These are phyloP conservation scores for Manis crassicaudata DNA, from an alignment of 2,797 vertebrate species.

Conservation along the genomic window DNA sequence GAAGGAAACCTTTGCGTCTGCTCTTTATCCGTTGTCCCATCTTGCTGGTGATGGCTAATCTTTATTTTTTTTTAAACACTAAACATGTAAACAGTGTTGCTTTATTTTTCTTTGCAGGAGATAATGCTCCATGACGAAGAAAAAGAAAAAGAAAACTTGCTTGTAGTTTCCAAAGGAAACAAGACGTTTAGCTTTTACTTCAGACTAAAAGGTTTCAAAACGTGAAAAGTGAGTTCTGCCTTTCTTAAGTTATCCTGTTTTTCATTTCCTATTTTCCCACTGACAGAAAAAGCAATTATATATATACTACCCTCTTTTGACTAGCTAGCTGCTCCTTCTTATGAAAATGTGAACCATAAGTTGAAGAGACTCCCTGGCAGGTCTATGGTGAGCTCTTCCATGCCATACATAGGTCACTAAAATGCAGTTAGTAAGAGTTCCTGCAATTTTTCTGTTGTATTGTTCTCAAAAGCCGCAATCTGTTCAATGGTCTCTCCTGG, in stretches of 20 bases:
- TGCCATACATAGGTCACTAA: neutral
- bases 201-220: constrained; percentile 15
- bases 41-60: neutral
- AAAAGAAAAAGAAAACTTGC: neutral
- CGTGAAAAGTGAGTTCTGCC: neutral
- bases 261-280: constrained; percentile 32
- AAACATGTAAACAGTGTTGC: constrained; percentile 29
- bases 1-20: constrained; percentile 49
- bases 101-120: constrained; percentile 49
- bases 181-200: constrained; percentile 52
- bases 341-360: constrained; percentile 28
- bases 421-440: neutral
- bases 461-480: neutral
- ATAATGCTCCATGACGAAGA: constrained; percentile 34
- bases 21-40: constrained; percentile 42
- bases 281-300: neutral
- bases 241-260: constrained; percentile 45
- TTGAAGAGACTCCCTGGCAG: constrained; percentile 24
- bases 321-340: neutral
- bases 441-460: constrained; percentile 26
- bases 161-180: constrained; percentile 55
- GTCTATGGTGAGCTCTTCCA: neutral
- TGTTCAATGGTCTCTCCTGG: neutral
- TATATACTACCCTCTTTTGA: neutral
- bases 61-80: constrained; percentile 34